Conservation (phyloP, 2,797 vertebrate genomes). For the Nannoperca australis region DNA sequence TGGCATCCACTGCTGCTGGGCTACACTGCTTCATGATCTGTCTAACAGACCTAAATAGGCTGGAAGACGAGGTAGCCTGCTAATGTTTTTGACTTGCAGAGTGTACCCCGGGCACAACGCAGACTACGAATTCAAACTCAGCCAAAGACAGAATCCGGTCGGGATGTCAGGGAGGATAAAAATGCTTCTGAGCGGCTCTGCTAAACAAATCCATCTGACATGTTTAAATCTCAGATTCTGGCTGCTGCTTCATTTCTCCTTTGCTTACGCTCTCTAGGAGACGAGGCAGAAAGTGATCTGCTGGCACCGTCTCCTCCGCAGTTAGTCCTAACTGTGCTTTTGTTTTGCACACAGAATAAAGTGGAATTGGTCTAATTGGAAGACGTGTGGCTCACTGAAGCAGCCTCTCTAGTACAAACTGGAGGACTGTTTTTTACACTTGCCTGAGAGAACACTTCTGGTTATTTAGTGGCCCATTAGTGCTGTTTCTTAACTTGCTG, state of each 20-base stretch:
- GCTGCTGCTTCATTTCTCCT: not conserved
- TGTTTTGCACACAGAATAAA: slow-evolving; percentile 26
- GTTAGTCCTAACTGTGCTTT: slow-evolving; percentile 37
- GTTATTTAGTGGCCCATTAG: slow-evolving; percentile 14
- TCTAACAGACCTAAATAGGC: slow-evolving; percentile 5
- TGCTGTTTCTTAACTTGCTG: slow-evolving; percentile 9
- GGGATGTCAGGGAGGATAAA: slow-evolving; percentile 5
- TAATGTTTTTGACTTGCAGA: slow-evolving; percentile 35
- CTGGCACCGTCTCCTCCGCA: not conserved
- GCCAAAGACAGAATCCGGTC: not conserved
- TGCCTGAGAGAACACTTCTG: slow-evolving; percentile 9
- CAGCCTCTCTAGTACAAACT: slow-evolving; percentile 6
- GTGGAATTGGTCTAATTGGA: slow-evolving; percentile 24
- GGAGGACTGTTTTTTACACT: not conserved
- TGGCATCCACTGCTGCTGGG: slow-evolving; percentile 48
- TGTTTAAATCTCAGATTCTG: not conserved
- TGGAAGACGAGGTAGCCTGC: not conserved
- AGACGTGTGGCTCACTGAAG: slow-evolving; percentile 11
- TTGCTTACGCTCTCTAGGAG: not conserved
- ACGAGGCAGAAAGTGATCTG: not conserved
- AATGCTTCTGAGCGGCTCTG: not conserved
- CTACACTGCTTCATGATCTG: slow-evolving; percentile 14
- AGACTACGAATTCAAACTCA: not conserved
- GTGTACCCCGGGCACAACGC: not conserved
- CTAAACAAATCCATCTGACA: slow-evolving; percentile 8